Evolutionary conservation across 2,888 invertebrate species (phyloP).

Genomic region (Euproctis similis): DNA sequence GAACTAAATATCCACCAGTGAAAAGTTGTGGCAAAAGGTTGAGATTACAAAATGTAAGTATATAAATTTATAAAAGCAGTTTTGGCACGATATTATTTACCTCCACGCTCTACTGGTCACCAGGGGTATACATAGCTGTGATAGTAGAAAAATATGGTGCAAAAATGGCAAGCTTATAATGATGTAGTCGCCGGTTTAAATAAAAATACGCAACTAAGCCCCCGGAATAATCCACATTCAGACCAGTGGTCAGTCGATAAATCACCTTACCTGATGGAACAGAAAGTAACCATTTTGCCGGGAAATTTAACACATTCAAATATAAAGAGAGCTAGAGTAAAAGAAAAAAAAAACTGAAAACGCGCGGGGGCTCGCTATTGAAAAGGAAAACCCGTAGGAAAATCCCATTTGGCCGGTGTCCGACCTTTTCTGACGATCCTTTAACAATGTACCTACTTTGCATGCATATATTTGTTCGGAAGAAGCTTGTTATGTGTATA

Average conservation of each 20-base stretch:
- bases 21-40: too few relatives aligned
- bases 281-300: conserved; percentile 58
- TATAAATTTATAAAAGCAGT: too few relatives aligned
- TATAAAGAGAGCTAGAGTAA: conserved; percentile 21
- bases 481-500: conserved; percentile 56
- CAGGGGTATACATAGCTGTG: too few relatives aligned
- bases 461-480: conserved; percentile 50
- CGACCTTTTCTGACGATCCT: conserved; percentile 43
- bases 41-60: too few relatives aligned
- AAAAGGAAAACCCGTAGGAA: conserved; percentile 49
- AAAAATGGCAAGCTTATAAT: too few relatives aligned
- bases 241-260: conserved; percentile 27
- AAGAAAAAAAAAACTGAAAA: too few relatives aligned
- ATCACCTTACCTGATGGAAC: conserved; percentile 38
- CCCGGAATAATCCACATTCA: conserved; percentile 12
- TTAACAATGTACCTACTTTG: conserved; percentile 45
- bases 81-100: too few relatives aligned
- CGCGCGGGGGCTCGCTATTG: conserved; percentile 28
- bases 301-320: conserved; percentile 68
- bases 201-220: too few relatives aligned
- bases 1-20: too few relatives aligned
- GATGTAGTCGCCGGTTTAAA: too few relatives aligned
- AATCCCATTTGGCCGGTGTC: conserved; percentile 57
- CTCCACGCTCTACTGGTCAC: too few relatives aligned
- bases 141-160: too few relatives aligned